Base-by-base conservation (phyloP, 2,113 vertebrate genomes). In the Melanostigma gelatinosum region DNA sequence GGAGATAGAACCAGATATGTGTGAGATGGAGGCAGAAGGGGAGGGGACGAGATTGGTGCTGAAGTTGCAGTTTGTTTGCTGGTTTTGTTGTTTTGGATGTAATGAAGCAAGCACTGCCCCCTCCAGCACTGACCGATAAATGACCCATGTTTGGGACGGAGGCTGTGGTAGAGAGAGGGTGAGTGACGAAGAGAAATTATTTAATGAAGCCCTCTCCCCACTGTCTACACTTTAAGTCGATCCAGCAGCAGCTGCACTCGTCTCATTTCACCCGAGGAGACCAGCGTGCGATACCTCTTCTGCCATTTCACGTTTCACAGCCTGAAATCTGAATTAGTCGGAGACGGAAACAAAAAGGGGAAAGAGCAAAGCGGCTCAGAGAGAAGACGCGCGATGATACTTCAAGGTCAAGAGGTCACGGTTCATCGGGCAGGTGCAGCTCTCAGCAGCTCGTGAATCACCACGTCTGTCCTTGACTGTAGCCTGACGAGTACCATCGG, bases 221-320 rank as follows among this genome's bases (percentile, higher is more conserved):
- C 76, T 80, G 61, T 77, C 62, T 44, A 6, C 36, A 55, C 69
- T 82, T 79, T 52, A 86, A 90, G 82, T 70, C n/a, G 46, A 87
- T 64, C 62, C 61, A 18, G 60, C 72, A 88, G 88, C 92, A 92
- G 91, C 91, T 92, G 90, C 79, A 40, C 78, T 79, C 71, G n/a
- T 84, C 72, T 78, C 29, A 83, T 87, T 71, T 87, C 78, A 91
- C 85, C 84, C 42, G 2, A 71, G 42, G 73, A 88, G 54, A 63
- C 61, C 18, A 55, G 52, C 76, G 54, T 70, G 64, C 8, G 63
- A 68, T 75, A 27, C 61, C 46, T 84, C 55, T 8, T 46, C 84
- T 80, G 76, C 69, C 61, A 58, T 87, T 77, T 66, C 84, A 67
- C 18, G 18, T 74, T 78, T 83, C 82, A 66, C 75, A 64, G 82